Base-by-base conservation (phyloP, 2,888 invertebrate species). In the Urechis unicinctus region DNA sequence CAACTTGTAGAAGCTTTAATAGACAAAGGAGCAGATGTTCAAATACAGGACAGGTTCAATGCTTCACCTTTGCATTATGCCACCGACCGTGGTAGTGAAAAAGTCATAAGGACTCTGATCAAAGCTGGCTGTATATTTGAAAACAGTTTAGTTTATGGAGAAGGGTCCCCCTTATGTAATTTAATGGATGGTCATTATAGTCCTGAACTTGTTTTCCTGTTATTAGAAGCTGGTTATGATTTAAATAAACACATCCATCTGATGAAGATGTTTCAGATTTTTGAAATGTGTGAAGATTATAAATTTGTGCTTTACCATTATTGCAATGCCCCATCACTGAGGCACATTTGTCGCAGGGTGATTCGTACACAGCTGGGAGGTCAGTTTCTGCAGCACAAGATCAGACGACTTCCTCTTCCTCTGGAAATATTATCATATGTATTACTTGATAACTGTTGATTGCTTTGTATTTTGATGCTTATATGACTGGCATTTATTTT, bases 61-160 rank as follows among this genome's bases (percentile, higher is more conserved):
- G 65, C 65, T 13, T 65, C 68, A 4, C 61, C 65, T 5, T 56
- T 68, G 9, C 68, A 68, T 52, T 68, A 68, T 49, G 63, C 68
- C 3, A 58, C 61, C 2, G 63, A 61, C 0, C 9, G 9, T 36
- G 9, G 53, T 9, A 50, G 59, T 21, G 22, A 55, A 1, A 31
- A 47, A 3, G 51, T 66, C 4, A 60, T 61, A 21, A 31, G 47
- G 13, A 24, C 52, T 2, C 28, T 66, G 6, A 60, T 68, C n/a
- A 57, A 50, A 42, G 63, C 59, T n/a, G 68, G 68, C 0, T 65
- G 68, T 29, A 50, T 65, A 6, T 52, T 50, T n/a, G 62, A 65
- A 48, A 60, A 62, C 36, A 55, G 59, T 13, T 57, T 63, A 21
- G 58, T 66, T 29, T 59, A 67, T 22, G 68, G 66, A 1, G 64